Base-by-base conservation (phyloP, 2,797 vertebrate genomes). In the Sorex maritimensis region DNA sequence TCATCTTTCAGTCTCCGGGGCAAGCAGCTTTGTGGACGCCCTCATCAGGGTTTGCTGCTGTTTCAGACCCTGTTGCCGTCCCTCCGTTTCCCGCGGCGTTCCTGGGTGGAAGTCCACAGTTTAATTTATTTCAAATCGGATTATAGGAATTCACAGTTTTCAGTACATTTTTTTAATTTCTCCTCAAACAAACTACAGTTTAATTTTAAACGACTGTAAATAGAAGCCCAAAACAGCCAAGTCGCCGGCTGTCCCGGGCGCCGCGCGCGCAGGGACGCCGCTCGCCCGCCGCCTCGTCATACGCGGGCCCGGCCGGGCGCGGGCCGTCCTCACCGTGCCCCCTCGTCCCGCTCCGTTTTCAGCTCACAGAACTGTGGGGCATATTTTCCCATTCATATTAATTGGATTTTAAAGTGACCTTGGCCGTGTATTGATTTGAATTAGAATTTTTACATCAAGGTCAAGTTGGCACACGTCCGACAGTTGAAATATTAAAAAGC, bases 341-440 rank as follows among this genome's bases (percentile, higher is more conserved):
- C 94, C 96, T 96, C 96, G 96, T 95, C 96, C 96, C 86, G 80
- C 97, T 97, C 96, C 97, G 90, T 97, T 98, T 97, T 95, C 97
- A 92, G 96, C 97, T 97, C 90, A 14, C 95, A 97, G 96, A 97
- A 98, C 97, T 96, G 94, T 97, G 96, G 96, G 97, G 94, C 97
- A 90, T 97, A 83, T 97, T 97, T 98, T 98, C 97, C 97, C 96
- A 97, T 98, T 98, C 98, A 98, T 98, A 98, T 98, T 98, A 98
- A 98, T 98, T 98, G 98, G 98, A 98, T 98, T 98, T 98, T 98
- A 98, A 98, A 99, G 98, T 98, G 98, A 99, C 98, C 98, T 98
- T 98, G 98, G 97, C 96, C 96, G 79, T 23, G 95, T 98, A 99
- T 99, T 98, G 98, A 99, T 99, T 97, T 98, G 98, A 98, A 98